Evolutionary conservation across 2,797 vertebrate species (phyloP).

Genomic region (Hippoglossus hippoglossus): DNA sequence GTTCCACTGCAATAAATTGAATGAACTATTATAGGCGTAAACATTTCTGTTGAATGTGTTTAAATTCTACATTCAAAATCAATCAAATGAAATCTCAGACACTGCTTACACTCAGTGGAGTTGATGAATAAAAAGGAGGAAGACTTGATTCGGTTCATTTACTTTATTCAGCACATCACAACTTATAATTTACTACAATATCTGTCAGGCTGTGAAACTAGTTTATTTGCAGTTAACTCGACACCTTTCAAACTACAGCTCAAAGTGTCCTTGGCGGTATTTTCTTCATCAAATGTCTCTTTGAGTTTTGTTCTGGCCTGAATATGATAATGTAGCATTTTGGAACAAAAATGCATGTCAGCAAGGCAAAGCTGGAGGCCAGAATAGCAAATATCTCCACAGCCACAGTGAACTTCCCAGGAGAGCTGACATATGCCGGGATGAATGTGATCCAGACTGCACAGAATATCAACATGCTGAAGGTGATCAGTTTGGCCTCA

Average conservation of each 20-base stretch:
- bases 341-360: conserved; percentile 77
- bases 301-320: conserved; percentile 72
- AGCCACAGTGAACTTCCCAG: conserved; percentile 81
- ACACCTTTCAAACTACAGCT: background rate
- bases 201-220: background rate
- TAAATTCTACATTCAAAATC: no score
- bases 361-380: conserved; percentile 77
- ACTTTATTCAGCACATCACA: conserved; percentile 32
- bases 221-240: background rate
- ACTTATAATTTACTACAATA: conserved; percentile 16
- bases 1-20: background rate
- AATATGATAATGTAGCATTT: conserved; percentile 82
- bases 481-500: no score
- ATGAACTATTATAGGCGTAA: background rate
- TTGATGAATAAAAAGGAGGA: background rate
- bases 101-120: background rate
- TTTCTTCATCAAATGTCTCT: conserved; percentile 62
- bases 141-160: background rate
- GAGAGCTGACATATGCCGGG: conserved; percentile 83
- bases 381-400: conserved; percentile 85
- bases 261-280: no score
- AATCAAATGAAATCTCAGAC: background rate
- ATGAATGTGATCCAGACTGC: conserved; percentile 83
- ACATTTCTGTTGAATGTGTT: background rate
- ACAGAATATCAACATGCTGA: no score